phyloP scores from a whole-genome alignment of 1,140 invertebrate species.

The Aphaenogaster ashmeadi region DNA sequence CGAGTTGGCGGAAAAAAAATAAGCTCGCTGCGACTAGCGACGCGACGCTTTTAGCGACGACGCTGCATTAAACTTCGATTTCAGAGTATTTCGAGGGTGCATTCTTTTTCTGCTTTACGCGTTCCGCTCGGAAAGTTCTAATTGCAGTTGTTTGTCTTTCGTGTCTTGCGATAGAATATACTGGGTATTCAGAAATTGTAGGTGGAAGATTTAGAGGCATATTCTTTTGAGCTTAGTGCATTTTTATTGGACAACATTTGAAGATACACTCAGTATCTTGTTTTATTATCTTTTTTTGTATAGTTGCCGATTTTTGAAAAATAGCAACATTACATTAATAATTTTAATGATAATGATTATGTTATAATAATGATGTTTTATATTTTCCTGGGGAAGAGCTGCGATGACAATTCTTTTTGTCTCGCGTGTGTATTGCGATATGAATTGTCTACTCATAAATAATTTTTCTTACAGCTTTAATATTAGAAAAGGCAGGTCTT shows the following conservation, averaged over 20 bases:
- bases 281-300: background rate
- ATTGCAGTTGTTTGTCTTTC: constrained; percentile 34
- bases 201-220: background rate
- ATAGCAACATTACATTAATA: background rate
- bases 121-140: constrained; percentile 4
- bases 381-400: background rate
- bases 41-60: constrained; percentile 33
- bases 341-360: background rate
- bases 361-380: background rate
- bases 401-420: background rate
- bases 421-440: background rate
- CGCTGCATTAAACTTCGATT: constrained; percentile 39
- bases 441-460: background rate
- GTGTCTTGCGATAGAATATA: background rate
- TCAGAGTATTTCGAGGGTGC: background rate
- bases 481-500: background rate
- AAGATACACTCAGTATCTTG: background rate
- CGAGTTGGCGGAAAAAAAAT: constrained; percentile 22
- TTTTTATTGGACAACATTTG: background rate
- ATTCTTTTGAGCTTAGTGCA: background rate
- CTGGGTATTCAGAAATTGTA: constrained; percentile 6
- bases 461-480: constrained; percentile 13
- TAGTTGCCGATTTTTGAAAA: background rate
- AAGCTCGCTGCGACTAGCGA: constrained; percentile 26
- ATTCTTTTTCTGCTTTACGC: background rate